Percentiles rank a stretch among this genome's conserved stretches.
phyloP scores from a whole-genome alignment of 92 coral and sea anemone genomes.

The Plumapathes pennacea region DNA sequence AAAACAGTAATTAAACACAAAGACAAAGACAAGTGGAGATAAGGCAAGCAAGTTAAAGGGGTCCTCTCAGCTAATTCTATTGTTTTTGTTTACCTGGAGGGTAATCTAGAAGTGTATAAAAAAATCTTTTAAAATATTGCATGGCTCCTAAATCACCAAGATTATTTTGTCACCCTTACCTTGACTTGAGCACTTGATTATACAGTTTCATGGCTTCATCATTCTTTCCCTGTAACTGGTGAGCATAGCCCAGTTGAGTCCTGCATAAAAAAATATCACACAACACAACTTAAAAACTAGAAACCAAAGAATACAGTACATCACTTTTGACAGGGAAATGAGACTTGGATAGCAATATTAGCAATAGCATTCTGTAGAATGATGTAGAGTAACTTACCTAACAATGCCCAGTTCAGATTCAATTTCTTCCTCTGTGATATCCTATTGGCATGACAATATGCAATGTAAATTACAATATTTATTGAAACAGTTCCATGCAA shows the following conservation, averaged over 20 bases:
- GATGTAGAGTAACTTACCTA: slow-evolving; percentile 37
- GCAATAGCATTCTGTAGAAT: no score
- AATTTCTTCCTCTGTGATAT: slow-evolving; percentile 84
- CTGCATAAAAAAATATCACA: slow-evolving; percentile 28
- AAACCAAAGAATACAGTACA: background rate
- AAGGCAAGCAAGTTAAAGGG: no score
- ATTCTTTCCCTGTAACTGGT: slow-evolving; percentile 79
- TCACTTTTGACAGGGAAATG: background rate
- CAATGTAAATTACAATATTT: background rate
- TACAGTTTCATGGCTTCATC: slow-evolving; percentile 93
- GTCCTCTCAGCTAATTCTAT: no score
- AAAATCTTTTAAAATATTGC: no score
- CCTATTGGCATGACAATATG: slow-evolving; percentile 32
- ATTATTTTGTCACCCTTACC: slow-evolving; percentile 37
- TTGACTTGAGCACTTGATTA: slow-evolving; percentile 93
- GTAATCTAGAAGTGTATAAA: no score
- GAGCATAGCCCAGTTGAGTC: slow-evolving; percentile 82
- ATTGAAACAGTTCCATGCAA: no score
- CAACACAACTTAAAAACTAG: background rate
- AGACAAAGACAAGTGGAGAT: no score
- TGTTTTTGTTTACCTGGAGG: no score
- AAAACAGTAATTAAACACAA: no score
- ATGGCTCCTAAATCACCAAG: background rate
- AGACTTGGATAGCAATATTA: no score
- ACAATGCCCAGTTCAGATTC: slow-evolving; percentile 94